Percentiles rank a stretch among this genome's conserved stretches.
These are phyloP conservation scores for Geothlypis trichas DNA, from an alignment of 2,113 vertebrate species.

Conservation along the genomic window DNA sequence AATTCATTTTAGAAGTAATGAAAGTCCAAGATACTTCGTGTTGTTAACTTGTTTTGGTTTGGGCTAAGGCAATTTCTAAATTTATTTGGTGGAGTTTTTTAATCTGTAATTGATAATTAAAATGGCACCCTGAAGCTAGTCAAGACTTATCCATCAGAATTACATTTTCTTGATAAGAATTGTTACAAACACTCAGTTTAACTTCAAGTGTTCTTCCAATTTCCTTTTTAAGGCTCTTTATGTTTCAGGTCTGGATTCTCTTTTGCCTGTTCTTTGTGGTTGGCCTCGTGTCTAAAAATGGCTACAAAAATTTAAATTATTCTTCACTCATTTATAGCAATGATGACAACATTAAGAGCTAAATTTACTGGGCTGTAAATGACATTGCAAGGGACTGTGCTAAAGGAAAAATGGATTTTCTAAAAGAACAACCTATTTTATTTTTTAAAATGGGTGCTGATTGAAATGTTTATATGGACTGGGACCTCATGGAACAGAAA, in stretches of 20 bases:
- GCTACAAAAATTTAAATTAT: background rate
- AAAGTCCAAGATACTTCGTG: background rate
- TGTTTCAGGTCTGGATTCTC: background rate
- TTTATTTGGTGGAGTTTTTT: background rate
- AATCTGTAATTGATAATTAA: background rate
- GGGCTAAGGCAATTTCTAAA: background rate
- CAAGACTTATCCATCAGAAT: background rate
- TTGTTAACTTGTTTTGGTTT: background rate
- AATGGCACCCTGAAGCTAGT: background rate
- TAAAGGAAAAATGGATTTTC: background rate
- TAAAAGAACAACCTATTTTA: background rate
- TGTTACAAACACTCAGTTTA: background rate
- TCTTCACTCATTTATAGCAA: conserved; percentile 26
- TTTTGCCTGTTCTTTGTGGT: background rate
- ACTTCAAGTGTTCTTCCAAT: background rate
- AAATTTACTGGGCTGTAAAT: background rate
- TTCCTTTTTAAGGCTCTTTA: background rate
- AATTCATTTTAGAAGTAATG: background rate
- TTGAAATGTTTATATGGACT: background rate
- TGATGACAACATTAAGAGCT: background rate
- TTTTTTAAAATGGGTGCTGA: background rate
- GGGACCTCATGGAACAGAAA: background rate
- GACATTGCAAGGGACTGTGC: background rate
- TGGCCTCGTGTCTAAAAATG: background rate
- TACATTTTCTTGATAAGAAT: background rate